phyloP scores from a whole-genome alignment of 2,797 vertebrate genomes.

The Amniataba percoides region DNA sequence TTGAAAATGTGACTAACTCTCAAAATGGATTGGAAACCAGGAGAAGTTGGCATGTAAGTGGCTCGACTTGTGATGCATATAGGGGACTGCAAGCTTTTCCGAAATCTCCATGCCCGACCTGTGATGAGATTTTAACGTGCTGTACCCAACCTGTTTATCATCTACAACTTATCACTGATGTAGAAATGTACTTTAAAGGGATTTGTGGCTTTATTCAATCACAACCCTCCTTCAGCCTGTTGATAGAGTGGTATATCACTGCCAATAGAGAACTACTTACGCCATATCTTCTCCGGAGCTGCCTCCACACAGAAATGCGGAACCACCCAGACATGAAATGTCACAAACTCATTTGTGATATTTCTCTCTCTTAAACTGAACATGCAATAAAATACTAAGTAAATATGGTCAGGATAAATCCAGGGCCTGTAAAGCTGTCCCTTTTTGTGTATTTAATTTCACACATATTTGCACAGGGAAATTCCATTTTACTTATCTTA shows the following conservation, averaged over 20 bases:
- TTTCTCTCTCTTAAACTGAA: constrained; percentile 73
- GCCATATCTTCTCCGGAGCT: constrained; percentile 59
- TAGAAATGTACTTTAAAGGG: constrained; percentile 58
- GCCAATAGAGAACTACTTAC: constrained; percentile 59
- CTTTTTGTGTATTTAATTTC: constrained; percentile 91
- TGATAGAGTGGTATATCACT: constrained; percentile 60
- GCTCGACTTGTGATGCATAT: constrained; percentile 44
- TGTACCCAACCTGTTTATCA: constrained; percentile 60
- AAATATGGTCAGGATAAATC: constrained; percentile 81
- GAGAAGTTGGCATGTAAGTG: constrained; percentile 51
- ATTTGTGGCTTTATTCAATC: constrained; percentile 66
- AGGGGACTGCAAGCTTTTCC: constrained; percentile 13
- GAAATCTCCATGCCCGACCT: constrained; percentile 25
- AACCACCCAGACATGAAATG: constrained; percentile 81
- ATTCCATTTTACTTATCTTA: constrained; percentile 92
- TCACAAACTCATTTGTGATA: constrained; percentile 76
- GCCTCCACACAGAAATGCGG: constrained; percentile 63
- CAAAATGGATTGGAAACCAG: constrained; percentile 55
- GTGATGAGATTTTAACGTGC: constrained; percentile 63
- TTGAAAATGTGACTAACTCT: constrained; percentile 56
- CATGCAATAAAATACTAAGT: constrained; percentile 78
- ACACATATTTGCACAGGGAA: constrained; percentile 92
- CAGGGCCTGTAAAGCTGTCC: constrained; percentile 74
- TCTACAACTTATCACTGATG: constrained; percentile 55
- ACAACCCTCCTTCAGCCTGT: constrained; percentile 49